Evolutionary conservation across 2,888 invertebrate species (phyloP).

Genomic region (Diogma glabrata): DNA sequence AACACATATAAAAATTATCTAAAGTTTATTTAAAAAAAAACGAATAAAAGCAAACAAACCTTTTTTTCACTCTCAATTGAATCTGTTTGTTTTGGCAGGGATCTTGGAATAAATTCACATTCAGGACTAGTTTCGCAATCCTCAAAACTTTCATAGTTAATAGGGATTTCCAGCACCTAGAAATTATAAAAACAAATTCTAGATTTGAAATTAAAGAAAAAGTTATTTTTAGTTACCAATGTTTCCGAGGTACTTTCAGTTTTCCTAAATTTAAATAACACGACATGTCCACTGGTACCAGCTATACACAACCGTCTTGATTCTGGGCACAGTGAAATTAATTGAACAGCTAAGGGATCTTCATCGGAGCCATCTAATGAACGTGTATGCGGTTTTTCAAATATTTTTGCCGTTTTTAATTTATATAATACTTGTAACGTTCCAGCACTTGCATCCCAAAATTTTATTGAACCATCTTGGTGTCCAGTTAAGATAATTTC

Average conservation of each 20-base stretch:
- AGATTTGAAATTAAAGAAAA: neutral
- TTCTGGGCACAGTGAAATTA: constrained; percentile 86
- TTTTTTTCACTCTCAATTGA: constrained; percentile 37
- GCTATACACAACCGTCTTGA: constrained; percentile 80
- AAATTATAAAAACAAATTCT: neutral
- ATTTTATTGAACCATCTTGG: constrained; percentile 96
- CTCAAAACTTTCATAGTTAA: constrained; percentile 70
- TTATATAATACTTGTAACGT: constrained; percentile 89
- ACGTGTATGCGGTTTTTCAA: constrained; percentile 45
- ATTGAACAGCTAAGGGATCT: constrained; percentile 81
- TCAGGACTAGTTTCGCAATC: constrained; percentile 72
- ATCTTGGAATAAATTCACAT: constrained; percentile 56
- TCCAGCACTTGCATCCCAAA: constrained; percentile 98
- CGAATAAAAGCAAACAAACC: too few species aligned
- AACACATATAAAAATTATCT: too few species aligned
- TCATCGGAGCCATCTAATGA: constrained; percentile 59
- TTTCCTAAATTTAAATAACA: constrained; percentile 92
- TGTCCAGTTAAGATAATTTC: constrained; percentile 99
- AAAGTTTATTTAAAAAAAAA: too few species aligned
- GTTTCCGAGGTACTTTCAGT: constrained; percentile 75
- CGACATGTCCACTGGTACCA: constrained; percentile 84
- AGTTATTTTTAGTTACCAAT: constrained; percentile 42
- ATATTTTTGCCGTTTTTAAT: constrained; percentile 84
- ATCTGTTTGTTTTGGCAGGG: constrained; percentile 35
- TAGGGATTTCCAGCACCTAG: constrained; percentile 76